Base-by-base conservation (phyloP, 2,888 invertebrate species). In the Lydus trimaculatus region DNA sequence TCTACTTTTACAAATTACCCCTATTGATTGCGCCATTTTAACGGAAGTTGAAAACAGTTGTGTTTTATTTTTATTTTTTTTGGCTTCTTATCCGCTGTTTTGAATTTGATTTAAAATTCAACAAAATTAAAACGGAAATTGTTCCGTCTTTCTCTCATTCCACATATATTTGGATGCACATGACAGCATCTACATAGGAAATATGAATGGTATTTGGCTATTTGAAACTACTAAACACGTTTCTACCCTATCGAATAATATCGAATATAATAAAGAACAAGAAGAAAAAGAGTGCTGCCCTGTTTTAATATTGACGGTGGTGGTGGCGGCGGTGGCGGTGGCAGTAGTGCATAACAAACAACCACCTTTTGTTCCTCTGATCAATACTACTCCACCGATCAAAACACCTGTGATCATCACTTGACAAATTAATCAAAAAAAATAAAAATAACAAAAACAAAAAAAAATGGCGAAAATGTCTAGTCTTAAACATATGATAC, bases 401-500 rank as follows among this genome's bases (percentile, higher is more conserved):
- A 61, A 61, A 33, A 61, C 61, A 61, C 36, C 33, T 61, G 36
- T n/a, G n/a, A n/a, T 15, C n/a, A 39, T 36, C 61, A 11, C 4
- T 61, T 31, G 61, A 33, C 61, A 36, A 61, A 61, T 31, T 36
- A 25, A 61, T 52, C 43, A 8, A 52, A 23, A 23, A 28, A 3
- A 28, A 28, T 2, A 28, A 28, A n/a, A n/a, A n/a, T n/a, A 52
- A 20, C 20, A 52, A 23, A 20, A 52, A 17, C 7, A n/a, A 39
- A n/a, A 48, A 17, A 17, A 1, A 7, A 20, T 23, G 9, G 1
- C 23, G 4, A 52, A 48, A 20, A 52, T 52, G 52, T 23, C 23
- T 11, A 52, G 9, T 3, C 9, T 58, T 15, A 78, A 77, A 66
- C 67, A 70, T 15, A 61, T 81, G 0, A 39, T 76, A 15, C 82